Base-by-base conservation (phyloP, 2,113 vertebrate species). In the Hippopotamus amphibius region DNA sequence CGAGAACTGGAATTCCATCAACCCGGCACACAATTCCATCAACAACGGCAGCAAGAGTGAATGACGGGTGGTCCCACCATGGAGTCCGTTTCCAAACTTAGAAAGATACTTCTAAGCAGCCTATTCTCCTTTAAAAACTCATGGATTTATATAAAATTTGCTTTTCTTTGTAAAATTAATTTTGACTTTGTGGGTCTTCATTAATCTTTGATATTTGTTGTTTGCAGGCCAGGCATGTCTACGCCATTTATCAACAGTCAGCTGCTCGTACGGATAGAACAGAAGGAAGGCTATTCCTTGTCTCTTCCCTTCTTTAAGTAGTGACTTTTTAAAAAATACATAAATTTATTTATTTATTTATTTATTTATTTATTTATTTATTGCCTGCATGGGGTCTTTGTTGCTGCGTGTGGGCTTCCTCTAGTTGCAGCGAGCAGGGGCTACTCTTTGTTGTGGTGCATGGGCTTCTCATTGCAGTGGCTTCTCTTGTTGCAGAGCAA, bases 141-240 rank as follows among this genome's bases (percentile, higher is more conserved):
- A 53, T 26, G 53, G 66, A 33, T 88, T 53, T 57, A 72, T 19
- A 74, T 16, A 81, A 95, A 30, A 12, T 37, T 30, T 37, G 12
- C 15, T 86, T 79, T 93, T 89, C 77, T 92, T 57, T 57, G 4
- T 90, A 92, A 95, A 90, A 71, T 81, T 55, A 77, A 92, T 82
- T 94, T 66, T 68, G 43, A 92, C 30, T 92, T 37, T 43, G 16
- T 66, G 48, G 66, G 17, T 82, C 41, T 96, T 90, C 28, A 57
- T 46, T 84, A 66, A 71, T 88, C 19, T 13, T 92, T 92, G 22
- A 8, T 26, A 41, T 53, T 50, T 83, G 69, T 59, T 91, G 13
- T 88, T 59, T 80, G 41, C 30, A 80, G 57, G 41, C 37, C 63
- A 83, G 50, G 59, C 15, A 26, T 37, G 12, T 22, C 71, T 48